A percentile compares a stretch with the other conserved stretches of the same genome.
These are phyloP conservation scores for Delichon dasypus DNA, from an alignment of 2,797 vertebrate species.

Conservation along the genomic window DNA sequence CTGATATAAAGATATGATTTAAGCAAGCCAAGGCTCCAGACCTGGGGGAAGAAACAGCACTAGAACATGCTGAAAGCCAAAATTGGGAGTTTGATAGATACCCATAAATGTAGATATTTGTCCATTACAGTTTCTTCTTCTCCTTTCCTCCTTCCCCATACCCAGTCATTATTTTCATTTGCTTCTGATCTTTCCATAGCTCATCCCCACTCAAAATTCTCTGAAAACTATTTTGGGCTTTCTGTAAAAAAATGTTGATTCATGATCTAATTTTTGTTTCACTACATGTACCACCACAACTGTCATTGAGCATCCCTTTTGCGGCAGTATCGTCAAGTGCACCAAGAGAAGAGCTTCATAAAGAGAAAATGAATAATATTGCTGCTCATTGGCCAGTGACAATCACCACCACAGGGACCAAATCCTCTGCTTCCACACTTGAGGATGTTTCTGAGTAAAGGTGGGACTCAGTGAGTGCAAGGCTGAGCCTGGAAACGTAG, in stretches of 20 bases:
- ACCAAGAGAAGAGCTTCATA: background rate
- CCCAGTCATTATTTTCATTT: background rate
- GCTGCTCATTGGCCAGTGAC: background rate
- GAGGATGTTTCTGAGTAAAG: background rate
- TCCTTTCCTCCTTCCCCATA: background rate
- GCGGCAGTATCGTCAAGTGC: fast-evolving
- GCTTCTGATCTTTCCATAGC: background rate
- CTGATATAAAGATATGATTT: background rate
- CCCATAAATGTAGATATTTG: background rate
- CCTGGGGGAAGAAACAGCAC: background rate
- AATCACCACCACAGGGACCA: background rate
- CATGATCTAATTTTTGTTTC: background rate
- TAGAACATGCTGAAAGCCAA: background rate
- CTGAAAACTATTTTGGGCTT: background rate
- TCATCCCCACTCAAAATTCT: background rate
- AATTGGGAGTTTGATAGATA: background rate
- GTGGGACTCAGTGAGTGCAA: background rate
- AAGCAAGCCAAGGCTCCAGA: background rate
- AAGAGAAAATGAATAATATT: background rate
- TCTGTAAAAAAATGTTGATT: background rate
- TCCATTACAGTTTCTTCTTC: background rate
- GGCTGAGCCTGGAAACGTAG: background rate
- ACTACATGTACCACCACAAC: background rate
- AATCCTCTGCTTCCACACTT: background rate
- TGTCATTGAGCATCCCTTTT: background rate